Base-by-base conservation (phyloP, 2,113 vertebrate species). In the Oreochromis aureus region DNA sequence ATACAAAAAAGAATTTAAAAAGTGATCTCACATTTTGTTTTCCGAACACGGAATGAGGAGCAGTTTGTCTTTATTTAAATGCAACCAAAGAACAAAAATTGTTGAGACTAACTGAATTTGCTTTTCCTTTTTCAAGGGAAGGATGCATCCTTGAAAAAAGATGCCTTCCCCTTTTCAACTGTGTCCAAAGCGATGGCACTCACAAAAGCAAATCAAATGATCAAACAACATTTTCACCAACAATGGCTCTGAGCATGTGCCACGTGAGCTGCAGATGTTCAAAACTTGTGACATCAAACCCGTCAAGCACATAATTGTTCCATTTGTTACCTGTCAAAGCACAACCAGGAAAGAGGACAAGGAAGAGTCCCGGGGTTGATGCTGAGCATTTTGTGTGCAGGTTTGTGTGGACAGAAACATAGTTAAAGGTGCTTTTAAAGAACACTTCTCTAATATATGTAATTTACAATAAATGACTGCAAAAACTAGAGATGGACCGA, bases 261-360 rank as follows among this genome's bases (percentile, higher is more conserved):
- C 82, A 81, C 63, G 66, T 82, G 85, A 86, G 85, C 16, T 44
- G 61, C 61, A 83, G 71, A 56, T n/a, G 7, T 61, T 56, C 13
- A 34, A 5, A 24, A 30, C 19, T 53, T 78, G 44, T 78, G 71
- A 83, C 46, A 27, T 63, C n/a, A 53, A 85, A 18, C 5, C 13
- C 24, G 15, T 71, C 78, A 7, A 30, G 18, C 30, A 73, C 53
- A 54, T 56, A 48, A 58, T 51, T n/a, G 8, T 66, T 61, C 5
- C 41, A 54, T 87, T 27, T 36, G 76, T 22, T 69, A 32, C 0
- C 61, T n/a, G n/a, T 51, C 24, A 51, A 66, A 54, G 24, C 56
- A 86, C 10, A 34, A 0, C 53, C 10, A 58, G 51, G 79, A 84
- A 66, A 54, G 19, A 80, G 58, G 59, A 66, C 18, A 4, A 15